These are phyloP conservation scores for Andrena dorsata DNA, from an alignment of 2,888 invertebrate genomes.

Conservation along the genomic window DNA sequence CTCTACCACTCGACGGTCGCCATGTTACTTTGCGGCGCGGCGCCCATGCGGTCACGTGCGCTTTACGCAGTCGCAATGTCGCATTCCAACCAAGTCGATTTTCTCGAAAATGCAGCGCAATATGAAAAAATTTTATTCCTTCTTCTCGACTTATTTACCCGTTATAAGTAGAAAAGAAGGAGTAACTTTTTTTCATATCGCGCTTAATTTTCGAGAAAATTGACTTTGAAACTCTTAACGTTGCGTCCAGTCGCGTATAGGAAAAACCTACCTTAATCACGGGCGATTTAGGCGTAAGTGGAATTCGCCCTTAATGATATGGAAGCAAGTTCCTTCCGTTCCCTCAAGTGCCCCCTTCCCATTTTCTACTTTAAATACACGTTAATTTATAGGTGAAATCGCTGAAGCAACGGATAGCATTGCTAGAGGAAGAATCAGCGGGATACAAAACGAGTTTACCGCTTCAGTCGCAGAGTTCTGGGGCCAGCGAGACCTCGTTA, in stretches of 20 bases:
- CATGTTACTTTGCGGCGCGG: constrained; percentile 18
- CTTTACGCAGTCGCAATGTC: constrained; percentile 26
- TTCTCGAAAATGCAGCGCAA: no score
- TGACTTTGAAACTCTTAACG: no score
- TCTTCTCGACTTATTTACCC: no score
- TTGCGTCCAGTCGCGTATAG: no score
- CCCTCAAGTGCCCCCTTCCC: not conserved
- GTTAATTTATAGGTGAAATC: constrained; percentile 84
- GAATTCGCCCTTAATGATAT: not conserved
- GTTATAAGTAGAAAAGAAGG: no score
- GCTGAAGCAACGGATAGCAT: constrained; percentile 85
- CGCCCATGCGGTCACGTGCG: not conserved
- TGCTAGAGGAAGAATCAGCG: constrained; percentile 83
- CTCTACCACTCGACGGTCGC: constrained; percentile 6
- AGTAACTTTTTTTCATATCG: no score
- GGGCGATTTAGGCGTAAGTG: no score
- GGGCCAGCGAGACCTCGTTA: constrained; percentile 81
- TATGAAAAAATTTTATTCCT: no score
- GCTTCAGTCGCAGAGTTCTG: constrained; percentile 80
- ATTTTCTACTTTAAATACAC: not conserved
- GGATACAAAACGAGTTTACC: constrained; percentile 78
- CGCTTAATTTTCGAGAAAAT: no score
- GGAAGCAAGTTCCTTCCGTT: not conserved
- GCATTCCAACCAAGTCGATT: no score
- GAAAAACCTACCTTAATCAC: no score